A percentile compares a stretch with the other conserved stretches of the same genome.
Evolutionary conservation across 2,888 invertebrate species (phyloP).

Genomic region (Hypsopygia costalis): DNA sequence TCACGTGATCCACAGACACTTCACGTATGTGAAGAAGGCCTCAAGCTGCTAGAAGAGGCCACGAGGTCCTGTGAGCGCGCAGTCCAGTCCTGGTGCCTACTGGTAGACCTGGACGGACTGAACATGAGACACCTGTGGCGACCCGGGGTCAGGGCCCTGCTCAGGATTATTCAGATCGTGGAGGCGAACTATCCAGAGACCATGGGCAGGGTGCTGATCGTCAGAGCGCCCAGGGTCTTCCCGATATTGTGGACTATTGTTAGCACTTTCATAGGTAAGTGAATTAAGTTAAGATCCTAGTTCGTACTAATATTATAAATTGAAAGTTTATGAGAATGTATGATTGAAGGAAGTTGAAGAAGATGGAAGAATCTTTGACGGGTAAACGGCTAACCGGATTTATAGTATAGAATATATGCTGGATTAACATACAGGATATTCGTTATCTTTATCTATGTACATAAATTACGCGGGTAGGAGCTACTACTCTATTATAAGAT

Average conservation of each 20-base stretch:
- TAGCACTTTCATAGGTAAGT: conserved; percentile 92
- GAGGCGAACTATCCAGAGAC: conserved; percentile 98
- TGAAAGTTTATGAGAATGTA: no score
- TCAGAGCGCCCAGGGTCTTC: conserved; percentile 95
- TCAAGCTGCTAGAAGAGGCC: conserved; percentile 92
- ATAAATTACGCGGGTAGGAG: no score
- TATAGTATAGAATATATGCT: no score
- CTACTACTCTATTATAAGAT: no score
- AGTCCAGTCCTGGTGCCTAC: conserved; percentile 92
- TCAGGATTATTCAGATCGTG: conserved; percentile 85
- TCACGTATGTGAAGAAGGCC: conserved; percentile 95
- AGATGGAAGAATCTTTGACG: no score
- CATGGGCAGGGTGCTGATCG: conserved; percentile 94
- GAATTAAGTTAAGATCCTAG: no score
- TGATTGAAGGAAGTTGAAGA: no score
- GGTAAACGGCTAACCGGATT: no score
- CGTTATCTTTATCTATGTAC: no score
- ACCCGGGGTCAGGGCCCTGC: conserved; percentile 90
- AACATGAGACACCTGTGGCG: conserved; percentile 98
- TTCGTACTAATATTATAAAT: no score
- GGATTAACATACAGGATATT: no score
- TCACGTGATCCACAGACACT: conserved; percentile 84
- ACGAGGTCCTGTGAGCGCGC: conserved; percentile 90
- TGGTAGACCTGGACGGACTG: conserved; percentile 95
- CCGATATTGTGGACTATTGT: conserved; percentile 97